Evolutionary conservation across 2,888 invertebrate species (phyloP), one percentile per base, ranked within the genome.

Genomic region (Orthosia gracilis): DNA sequence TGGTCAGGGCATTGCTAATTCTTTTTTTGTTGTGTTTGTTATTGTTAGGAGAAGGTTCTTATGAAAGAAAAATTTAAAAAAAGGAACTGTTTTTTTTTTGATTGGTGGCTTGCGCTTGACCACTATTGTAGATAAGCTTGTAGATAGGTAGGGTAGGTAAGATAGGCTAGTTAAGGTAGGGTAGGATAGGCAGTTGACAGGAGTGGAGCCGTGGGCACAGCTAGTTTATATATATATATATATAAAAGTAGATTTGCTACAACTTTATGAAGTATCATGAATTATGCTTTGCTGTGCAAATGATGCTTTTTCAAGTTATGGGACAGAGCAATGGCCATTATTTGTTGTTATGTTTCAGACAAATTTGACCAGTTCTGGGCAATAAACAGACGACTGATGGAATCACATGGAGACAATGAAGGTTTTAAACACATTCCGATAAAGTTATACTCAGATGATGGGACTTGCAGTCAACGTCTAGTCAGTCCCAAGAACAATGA

Each of bases 291-390:
- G 4, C n/a, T 47, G 18, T 47, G 21, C 12, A 26, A 73, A 31
- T 62, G 1, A 40, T 23, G 13, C 13, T 49, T 57, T 11, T 47
- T 31, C 2, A 0, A 40, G n/a, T 21, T 11, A 26, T 26, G 5
- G 17, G 21, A 52, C 0, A 65, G 2, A 17, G 18, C 13, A 49
- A 49, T 15, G 9, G 31, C 5, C 2, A 55, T 26, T 9, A 9
- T 7, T 40, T n/a, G n/a, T n/a, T n/a, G n/a, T n/a, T n/a, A n/a
- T 64, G 21, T 97, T 97, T 63, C 94, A 98, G 98, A 99, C 93
- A 99, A 99, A 95, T 99, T 99, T 96, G 99, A 99, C 93, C 99
- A 99, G 94, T 99, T 99, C 94, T 99, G 99, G 99, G 98, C 99
- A 4, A 98, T 99, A 17, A 99, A 99, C 93, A 97, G 99, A 86